phyloP scores from a whole-genome alignment of 2,888 invertebrate genomes.

The Rotaria macrura region DNA sequence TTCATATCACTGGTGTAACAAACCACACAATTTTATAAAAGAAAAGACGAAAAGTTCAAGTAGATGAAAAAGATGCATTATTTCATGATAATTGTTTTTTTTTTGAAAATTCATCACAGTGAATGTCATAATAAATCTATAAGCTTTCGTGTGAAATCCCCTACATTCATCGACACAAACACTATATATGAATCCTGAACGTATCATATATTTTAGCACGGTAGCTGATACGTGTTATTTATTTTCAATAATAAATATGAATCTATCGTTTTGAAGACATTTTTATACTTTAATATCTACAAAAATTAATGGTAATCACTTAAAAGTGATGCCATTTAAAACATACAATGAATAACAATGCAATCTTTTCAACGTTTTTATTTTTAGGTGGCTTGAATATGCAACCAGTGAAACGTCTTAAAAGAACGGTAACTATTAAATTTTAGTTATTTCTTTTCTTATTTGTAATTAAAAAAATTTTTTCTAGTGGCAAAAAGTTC shows the following conservation, averaged over 20 bases:
- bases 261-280: not conserved
- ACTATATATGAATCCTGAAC: not conserved
- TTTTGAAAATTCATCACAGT: not conserved
- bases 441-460: not conserved
- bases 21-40: no score
- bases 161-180: not conserved
- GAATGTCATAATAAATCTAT: not conserved
- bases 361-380: no score
- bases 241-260: not conserved
- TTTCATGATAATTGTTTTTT: not conserved
- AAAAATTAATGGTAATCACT: no score
- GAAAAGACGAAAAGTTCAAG: no score
- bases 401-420: conserved; percentile 79
- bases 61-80: no score
- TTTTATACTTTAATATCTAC: no score
- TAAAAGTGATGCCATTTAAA: no score
- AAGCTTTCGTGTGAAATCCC: not conserved
- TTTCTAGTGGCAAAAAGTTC: conserved; percentile 71
- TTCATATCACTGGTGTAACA: no score
- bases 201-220: not conserved
- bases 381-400: conserved; percentile 76
- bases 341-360: no score
- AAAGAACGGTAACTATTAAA: conserved; percentile 73
- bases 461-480: conserved; percentile 34
- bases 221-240: not conserved